Evolutionary conservation across 1,140 invertebrate species (phyloP).

Genomic region (Drepana arcuata): DNA sequence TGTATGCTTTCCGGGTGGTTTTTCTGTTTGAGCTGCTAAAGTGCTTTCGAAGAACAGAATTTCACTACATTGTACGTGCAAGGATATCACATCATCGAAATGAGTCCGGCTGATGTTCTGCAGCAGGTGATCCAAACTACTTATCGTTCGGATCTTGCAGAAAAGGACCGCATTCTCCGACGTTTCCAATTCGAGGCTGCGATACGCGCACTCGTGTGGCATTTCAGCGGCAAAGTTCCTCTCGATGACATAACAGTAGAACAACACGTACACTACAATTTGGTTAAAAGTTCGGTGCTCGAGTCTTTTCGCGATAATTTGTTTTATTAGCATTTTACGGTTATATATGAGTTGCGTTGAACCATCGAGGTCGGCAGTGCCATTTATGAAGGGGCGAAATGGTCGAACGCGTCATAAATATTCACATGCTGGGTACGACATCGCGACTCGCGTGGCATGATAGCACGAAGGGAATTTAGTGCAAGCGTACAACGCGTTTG

Average conservation of each 20-base stretch:
- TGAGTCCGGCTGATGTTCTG: slow-evolving; percentile 57
- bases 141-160: slow-evolving; percentile 65
- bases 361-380: slow-evolving; percentile 49
- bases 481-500: slow-evolving; percentile 29
- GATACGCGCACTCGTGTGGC: slow-evolving; percentile 65
- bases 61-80: slow-evolving; percentile 85
- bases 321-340: slow-evolving; percentile 66
- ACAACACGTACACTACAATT: slow-evolving; percentile 63
- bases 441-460: slow-evolving; percentile 59
- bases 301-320: slow-evolving; percentile 55
- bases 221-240: slow-evolving; percentile 46
- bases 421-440: slow-evolving; percentile 51
- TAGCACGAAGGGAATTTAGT: slow-evolving; percentile 17
- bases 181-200: slow-evolving; percentile 52
- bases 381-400: slow-evolving; percentile 56
- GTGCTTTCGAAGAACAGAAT: slow-evolving; percentile 85
- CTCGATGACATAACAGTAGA: slow-evolving; percentile 53
- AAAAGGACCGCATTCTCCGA: slow-evolving; percentile 58
- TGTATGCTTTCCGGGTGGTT: slow-evolving; percentile 48
- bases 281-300: slow-evolving; percentile 48
- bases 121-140: slow-evolving; percentile 59
- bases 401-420: slow-evolving; percentile 61
- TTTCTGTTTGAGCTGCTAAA: slow-evolving; percentile 57
- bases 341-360: slow-evolving; percentile 32
- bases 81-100: slow-evolving; percentile 73